Evolutionary conservation across 2,797 vertebrate genomes (phyloP).

Genomic region (Knipowitschia caucasica): DNA sequence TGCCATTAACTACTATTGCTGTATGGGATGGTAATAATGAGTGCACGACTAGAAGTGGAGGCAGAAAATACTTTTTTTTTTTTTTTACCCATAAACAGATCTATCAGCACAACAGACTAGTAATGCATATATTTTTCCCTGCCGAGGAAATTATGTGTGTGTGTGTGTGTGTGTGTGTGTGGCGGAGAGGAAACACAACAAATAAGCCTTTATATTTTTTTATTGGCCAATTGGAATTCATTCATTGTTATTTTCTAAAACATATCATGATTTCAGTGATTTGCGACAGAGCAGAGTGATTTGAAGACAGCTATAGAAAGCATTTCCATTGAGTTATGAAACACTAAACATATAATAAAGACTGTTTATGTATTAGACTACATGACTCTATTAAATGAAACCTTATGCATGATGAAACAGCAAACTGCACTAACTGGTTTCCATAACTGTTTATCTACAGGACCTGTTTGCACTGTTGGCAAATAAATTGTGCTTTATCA

Average conservation of each 20-base stretch:
- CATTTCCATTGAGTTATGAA: background rate
- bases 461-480: conserved; percentile 33
- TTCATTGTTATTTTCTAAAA: no score
- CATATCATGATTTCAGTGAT: no score
- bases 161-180: conserved; percentile 15
- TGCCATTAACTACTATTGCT: conserved; percentile 56
- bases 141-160: conserved; percentile 75
- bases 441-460: conserved; percentile 14
- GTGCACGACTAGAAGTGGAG: conserved; percentile 15
- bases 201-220: conserved; percentile 13
- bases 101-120: conserved; percentile 69
- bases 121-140: conserved; percentile 77
- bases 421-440: conserved; percentile 9
- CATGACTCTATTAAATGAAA: conserved; percentile 10
- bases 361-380: conserved; percentile 20
- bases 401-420: conserved; percentile 18
- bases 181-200: conserved; percentile 26
- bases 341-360: no score
- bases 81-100: conserved; percentile 72
- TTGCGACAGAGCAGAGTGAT: no score
- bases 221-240: no score
- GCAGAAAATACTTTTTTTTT: conserved; percentile 47
- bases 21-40: conserved; percentile 31
- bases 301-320: conserved; percentile 8
- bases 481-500: conserved; percentile 35